Evolutionary conservation across 2,113 vertebrate genomes (phyloP).

Genomic region (Galemys pyrenaicus): DNA sequence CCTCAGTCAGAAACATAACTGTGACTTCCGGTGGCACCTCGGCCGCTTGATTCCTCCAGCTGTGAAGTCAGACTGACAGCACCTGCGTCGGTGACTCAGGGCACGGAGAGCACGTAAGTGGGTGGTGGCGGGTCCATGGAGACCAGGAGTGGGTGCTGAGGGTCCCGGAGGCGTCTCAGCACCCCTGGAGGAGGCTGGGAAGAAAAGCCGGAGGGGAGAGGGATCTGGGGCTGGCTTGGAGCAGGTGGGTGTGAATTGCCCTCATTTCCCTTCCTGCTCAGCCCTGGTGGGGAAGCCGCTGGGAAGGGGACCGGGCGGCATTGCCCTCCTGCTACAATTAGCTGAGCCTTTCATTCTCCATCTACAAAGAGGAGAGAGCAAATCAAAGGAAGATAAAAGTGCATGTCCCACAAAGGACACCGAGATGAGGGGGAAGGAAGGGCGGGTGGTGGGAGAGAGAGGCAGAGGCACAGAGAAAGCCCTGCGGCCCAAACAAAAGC

Average conservation of each 20-base stretch:
- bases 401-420: constrained; percentile 71
- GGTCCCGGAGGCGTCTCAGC: not conserved
- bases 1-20: not conserved
- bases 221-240: not conserved
- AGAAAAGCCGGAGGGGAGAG: not conserved
- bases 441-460: constrained; percentile 67
- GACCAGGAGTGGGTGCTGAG: not conserved
- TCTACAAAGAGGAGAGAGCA: constrained; percentile 69
- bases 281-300: constrained; percentile 12
- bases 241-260: constrained; percentile 30
- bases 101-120: not conserved
- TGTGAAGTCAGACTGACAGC: not conserved
- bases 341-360: constrained; percentile 70
- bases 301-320: constrained; percentile 40
- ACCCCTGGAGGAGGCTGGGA: not conserved
- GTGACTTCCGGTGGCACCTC: fast-evolving
- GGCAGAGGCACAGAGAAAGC: constrained; percentile 75
- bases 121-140: not conserved
- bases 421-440: constrained; percentile 68
- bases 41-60: not conserved
- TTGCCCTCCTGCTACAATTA: constrained; percentile 77
- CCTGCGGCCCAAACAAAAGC: constrained; percentile 76
- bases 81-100: too few species aligned
- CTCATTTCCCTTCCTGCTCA: constrained; percentile 61
- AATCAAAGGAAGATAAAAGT: constrained; percentile 81